Conservation (phyloP, 1,140 invertebrate genomes). For the Tetramorium simillimum region DNA sequence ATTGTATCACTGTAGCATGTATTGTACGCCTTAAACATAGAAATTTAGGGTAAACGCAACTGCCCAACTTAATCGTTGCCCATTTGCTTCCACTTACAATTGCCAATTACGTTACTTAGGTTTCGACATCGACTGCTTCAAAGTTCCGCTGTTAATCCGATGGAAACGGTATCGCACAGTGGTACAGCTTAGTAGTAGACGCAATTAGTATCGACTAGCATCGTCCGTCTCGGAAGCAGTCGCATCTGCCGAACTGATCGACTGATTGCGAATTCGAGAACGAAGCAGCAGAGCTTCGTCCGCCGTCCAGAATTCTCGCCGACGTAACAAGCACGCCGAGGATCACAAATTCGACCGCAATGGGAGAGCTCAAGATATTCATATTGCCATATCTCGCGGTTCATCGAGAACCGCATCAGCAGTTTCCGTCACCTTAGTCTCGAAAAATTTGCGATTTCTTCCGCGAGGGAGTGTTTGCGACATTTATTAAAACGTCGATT, state of each 20-base stretch:
- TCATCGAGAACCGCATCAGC: not conserved
- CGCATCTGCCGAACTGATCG: conserved; percentile 28
- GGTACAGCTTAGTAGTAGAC: conserved; percentile 3
- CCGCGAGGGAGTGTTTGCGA: not conserved
- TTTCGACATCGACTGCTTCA: not conserved
- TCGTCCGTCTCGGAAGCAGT: conserved; percentile 42
- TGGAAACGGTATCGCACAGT: conserved; percentile 27
- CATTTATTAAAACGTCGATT: not conserved
- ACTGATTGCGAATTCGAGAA: not conserved
- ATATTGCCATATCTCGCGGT: not conserved
- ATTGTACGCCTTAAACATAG: not conserved
- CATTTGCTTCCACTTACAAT: conserved; percentile 42
- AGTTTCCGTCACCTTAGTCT: not conserved
- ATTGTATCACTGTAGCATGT: not conserved
- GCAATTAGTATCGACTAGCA: conserved; percentile 45
- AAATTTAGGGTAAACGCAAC: not conserved
- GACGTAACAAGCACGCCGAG: conserved; percentile 36
- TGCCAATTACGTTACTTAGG: conserved; percentile 38
- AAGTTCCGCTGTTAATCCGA: conserved; percentile 47
- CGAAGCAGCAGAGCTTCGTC: not conserved
- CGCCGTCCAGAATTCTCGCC: conserved; percentile 19
- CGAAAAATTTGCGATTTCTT: not conserved
- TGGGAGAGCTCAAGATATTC: not conserved
- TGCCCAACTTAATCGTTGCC: not conserved
- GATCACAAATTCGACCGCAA: not conserved